phyloP scores from a whole-genome alignment of 2,113 vertebrate genomes.

The Cephalopholis sonnerati region DNA sequence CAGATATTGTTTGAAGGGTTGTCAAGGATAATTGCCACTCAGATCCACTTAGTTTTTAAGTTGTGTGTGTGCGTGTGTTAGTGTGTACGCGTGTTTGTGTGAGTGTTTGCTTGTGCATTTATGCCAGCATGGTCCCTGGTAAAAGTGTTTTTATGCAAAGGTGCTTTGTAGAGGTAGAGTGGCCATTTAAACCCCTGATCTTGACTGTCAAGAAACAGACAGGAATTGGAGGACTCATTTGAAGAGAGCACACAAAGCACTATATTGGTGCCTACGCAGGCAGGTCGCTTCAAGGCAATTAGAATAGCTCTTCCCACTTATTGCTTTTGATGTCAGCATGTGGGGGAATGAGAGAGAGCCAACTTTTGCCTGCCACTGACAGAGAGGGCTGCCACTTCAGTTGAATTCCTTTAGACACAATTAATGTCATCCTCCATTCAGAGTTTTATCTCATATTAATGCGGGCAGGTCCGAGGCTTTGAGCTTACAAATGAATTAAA shows the following conservation, averaged over 20 bases:
- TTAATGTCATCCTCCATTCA: constrained; percentile 62
- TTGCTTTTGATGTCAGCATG: constrained; percentile 74
- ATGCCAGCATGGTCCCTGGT: background rate
- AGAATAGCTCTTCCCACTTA: constrained; percentile 69
- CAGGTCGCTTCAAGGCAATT: constrained; percentile 73
- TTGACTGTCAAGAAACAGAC: constrained; percentile 64
- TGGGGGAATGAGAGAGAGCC: constrained; percentile 55
- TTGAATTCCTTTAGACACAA: constrained; percentile 66
- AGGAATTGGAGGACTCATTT: constrained; percentile 65
- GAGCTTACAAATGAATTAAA: constrained; percentile 63
- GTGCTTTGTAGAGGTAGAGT: constrained; percentile 56
- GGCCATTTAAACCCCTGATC: constrained; percentile 68
- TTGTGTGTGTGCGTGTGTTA: constrained; percentile 2
- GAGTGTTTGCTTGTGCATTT: constrained; percentile 7
- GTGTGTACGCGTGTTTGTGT: constrained; percentile 15
- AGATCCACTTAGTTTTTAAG: constrained; percentile 40
- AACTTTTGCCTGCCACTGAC: constrained; percentile 63
- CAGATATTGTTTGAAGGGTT: constrained; percentile 58
- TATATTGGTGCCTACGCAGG: constrained; percentile 57
- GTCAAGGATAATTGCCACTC: constrained; percentile 47
- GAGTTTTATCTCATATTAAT: constrained; percentile 66
- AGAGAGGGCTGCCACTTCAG: constrained; percentile 65
- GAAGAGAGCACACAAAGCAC: constrained; percentile 54
- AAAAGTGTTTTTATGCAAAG: constrained; percentile 45
- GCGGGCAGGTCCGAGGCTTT: constrained; percentile 52